Percentiles rank a stretch among this genome's conserved stretches.
Evolutionary conservation across 2,888 invertebrate genomes (phyloP).

Genomic region (Drosophila anceps): DNA sequence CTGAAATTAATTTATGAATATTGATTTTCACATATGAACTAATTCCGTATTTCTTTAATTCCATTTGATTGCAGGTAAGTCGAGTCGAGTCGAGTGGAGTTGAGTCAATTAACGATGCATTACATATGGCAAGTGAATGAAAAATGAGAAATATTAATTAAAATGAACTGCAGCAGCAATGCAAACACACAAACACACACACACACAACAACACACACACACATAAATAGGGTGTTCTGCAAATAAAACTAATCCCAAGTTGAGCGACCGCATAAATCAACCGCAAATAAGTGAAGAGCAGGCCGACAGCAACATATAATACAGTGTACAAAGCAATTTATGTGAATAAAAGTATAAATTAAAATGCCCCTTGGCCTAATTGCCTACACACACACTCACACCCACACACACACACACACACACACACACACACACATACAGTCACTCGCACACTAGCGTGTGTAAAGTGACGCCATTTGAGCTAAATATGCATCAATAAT

Average conservation of each 20-base stretch:
- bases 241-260: constrained; percentile 72
- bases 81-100: constrained; percentile 26
- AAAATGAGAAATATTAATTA: constrained; percentile 62
- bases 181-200: constrained; percentile 16
- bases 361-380: constrained; percentile 60
- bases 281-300: constrained; percentile 59
- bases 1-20: not conserved
- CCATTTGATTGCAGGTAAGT: constrained; percentile 55
- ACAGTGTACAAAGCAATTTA: constrained; percentile 32
- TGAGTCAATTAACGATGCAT: constrained; percentile 33
- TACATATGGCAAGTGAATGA: constrained; percentile 36
- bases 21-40: constrained; percentile 6
- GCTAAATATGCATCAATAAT: constrained; percentile 72
- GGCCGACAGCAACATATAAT: constrained; percentile 26
- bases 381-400: constrained; percentile 34
- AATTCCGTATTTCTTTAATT: constrained; percentile 20
- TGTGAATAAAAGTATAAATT: constrained; percentile 16
- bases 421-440: not conserved
- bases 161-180: constrained; percentile 62
- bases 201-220: not conserved
- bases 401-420: constrained; percentile 3
- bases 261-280: constrained; percentile 77
- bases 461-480: constrained; percentile 30
- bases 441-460: not conserved
- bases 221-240: constrained; percentile 21